phyloP scores from a whole-genome alignment of 2,113 vertebrate genomes.

The Donacobius atricapilla region DNA sequence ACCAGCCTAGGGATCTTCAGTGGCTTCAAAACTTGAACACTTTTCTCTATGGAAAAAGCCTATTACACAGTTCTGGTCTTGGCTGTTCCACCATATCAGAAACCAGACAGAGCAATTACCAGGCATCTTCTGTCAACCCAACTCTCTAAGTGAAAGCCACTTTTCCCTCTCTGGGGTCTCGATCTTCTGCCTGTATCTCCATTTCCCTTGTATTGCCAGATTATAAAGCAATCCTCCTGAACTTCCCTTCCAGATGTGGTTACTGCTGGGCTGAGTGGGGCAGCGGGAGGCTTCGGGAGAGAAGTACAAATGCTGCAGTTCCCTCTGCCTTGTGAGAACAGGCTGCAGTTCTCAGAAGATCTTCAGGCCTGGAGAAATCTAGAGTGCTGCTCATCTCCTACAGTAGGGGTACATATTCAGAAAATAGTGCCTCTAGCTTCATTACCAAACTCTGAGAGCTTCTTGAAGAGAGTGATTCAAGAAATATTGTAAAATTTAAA shows the following conservation, averaged over 20 bases:
- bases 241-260: rapidly evolving
- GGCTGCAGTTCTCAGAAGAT: neutral
- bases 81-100: neutral
- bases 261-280: neutral
- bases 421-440: neutral
- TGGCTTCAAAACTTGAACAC: neutral
- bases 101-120: neutral
- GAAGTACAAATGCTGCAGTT: neutral
- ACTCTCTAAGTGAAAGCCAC: neutral
- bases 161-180: neutral
- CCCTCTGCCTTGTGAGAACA: neutral
- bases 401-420: neutral
- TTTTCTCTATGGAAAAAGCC: neutral
- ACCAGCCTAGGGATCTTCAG: neutral
- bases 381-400: neutral
- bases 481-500: neutral
- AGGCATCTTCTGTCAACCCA: neutral
- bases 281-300: neutral
- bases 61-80: neutral
- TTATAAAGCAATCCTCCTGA: neutral
- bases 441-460: neutral
- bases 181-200: neutral
- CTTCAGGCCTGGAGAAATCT: neutral
- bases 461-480: neutral
- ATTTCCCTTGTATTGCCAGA: neutral